These are phyloP conservation scores for Myathropa florea DNA, from an alignment of 2,888 invertebrate species.

Conservation along the genomic window DNA sequence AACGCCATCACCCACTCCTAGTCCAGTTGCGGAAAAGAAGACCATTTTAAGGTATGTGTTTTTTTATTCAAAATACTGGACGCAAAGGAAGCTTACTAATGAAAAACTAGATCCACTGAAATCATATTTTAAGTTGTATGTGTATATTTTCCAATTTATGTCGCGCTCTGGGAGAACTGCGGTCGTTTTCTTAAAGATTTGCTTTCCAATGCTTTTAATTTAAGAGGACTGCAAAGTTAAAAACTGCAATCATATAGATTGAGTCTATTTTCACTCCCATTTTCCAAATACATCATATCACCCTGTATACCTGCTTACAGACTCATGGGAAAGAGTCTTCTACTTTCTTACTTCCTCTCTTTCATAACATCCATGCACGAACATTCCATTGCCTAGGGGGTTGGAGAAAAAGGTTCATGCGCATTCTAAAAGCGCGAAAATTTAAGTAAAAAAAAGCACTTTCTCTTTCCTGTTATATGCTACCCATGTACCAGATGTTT, in stretches of 20 bases:
- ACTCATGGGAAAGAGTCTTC: neutral
- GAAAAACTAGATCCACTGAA: neutral
- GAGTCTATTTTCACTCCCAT: neutral
- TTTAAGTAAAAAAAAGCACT: neutral
- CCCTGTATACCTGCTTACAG: neutral
- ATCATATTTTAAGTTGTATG: too few relatives aligned
- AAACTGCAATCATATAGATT: neutral
- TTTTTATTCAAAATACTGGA: neutral
- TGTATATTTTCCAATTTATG: too few relatives aligned
- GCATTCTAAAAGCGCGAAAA: conserved; percentile 14
- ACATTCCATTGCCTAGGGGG: neutral
- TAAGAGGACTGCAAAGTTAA: too few relatives aligned
- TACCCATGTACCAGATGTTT: conserved; percentile 18
- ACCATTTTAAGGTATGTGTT: conserved; percentile 75
- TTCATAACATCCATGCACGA: neutral
- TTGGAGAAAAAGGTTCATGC: conserved; percentile 16
- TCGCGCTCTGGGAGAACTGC: too few relatives aligned
- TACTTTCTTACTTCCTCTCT: conserved; percentile 1
- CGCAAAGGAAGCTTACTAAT: conserved; percentile 26
- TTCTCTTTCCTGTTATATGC: neutral
- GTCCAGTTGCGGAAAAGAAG: conserved; percentile 75
- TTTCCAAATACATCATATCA: neutral
- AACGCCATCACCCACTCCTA: conserved; percentile 74
- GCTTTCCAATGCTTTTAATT: too few relatives aligned
- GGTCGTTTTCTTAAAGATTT: too few relatives aligned